phyloP scores from a whole-genome alignment of 2,797 vertebrate species.

The Acestrorhynchus altus region DNA sequence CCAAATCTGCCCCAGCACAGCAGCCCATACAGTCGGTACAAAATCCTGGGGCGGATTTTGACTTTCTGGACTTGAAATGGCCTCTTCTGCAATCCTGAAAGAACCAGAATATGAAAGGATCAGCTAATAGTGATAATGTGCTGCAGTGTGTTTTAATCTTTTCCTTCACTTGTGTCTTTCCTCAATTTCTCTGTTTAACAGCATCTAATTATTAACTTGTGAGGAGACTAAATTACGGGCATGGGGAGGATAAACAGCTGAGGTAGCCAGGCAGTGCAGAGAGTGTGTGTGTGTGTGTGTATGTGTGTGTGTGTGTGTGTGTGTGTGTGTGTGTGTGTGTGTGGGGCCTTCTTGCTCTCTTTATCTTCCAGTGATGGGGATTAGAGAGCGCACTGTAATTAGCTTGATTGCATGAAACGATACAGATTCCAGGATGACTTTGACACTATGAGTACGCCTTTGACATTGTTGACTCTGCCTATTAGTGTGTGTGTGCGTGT shows the following conservation, averaged over 20 bases:
- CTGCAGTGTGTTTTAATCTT: background rate
- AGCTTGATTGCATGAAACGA: constrained; percentile 58
- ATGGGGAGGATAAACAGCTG: constrained; percentile 21
- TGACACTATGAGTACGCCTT: constrained; percentile 50
- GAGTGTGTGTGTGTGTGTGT: background rate
- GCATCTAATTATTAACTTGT: constrained; percentile 42
- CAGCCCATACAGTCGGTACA: too few species aligned
- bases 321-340: background rate
- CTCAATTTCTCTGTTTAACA: constrained; percentile 12
- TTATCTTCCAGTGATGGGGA: constrained; percentile 34
- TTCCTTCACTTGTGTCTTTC: background rate
- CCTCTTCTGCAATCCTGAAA: too few species aligned
- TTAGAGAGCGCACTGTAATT: constrained; percentile 53
- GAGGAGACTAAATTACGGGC: constrained; percentile 32
- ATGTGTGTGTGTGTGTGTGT: background rate
- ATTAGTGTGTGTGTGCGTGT: background rate
- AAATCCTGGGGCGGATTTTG: too few species aligned
- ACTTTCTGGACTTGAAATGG: too few species aligned
- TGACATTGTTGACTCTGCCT: constrained; percentile 50
- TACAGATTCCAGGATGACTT: constrained; percentile 55
- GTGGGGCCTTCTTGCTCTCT: constrained; percentile 14
- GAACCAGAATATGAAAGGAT: too few species aligned
- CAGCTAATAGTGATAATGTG: too few species aligned
- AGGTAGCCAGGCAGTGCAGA: constrained; percentile 17
- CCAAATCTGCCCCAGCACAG: too few species aligned